Percentiles rank a stretch among this genome's conserved stretches.
These are phyloP conservation scores for Macroramphosus scolopax DNA, from an alignment of 2,797 vertebrate species.

Conservation along the genomic window DNA sequence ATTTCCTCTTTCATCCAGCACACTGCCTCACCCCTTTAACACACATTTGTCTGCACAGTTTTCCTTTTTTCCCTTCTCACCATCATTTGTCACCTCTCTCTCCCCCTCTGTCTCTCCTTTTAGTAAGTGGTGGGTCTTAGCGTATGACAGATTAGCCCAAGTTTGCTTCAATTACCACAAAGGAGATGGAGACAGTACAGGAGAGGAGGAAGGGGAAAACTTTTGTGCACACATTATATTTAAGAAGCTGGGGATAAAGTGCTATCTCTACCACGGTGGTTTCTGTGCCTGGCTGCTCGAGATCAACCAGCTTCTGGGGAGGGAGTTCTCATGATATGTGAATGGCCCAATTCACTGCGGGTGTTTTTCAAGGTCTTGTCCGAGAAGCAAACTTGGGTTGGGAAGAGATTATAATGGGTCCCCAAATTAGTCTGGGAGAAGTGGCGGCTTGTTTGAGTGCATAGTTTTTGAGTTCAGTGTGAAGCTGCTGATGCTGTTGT, in stretches of 20 bases:
- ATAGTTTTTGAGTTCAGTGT: constrained; percentile 22
- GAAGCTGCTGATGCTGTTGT: constrained; percentile 42
- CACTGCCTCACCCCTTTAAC: constrained; percentile 68
- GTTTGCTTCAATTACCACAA: constrained; percentile 90
- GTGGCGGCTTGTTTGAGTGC: constrained; percentile 26
- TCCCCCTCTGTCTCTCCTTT: constrained; percentile 72
- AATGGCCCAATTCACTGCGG: constrained; percentile 56
- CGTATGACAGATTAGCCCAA: constrained; percentile 97
- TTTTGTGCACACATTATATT: constrained; percentile 87
- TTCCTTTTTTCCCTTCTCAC: constrained; percentile 49
- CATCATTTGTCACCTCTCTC: constrained; percentile 51
- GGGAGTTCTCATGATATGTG: constrained; percentile 58
- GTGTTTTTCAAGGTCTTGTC: constrained; percentile 65
- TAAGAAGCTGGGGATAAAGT: constrained; percentile 84
- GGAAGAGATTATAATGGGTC: constrained; percentile 54
- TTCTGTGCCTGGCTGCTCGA: constrained; percentile 62
- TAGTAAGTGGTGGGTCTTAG: constrained; percentile 95
- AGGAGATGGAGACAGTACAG: constrained; percentile 74
- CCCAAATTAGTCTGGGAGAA: constrained; percentile 48
- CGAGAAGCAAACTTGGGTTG: constrained; percentile 53
- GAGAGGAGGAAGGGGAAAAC: constrained; percentile 71
- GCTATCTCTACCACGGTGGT: constrained; percentile 77
- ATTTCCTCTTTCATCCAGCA: constrained; percentile 83
- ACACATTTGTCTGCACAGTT: constrained; percentile 55
- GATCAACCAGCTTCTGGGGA: constrained; percentile 56